Conservation (phyloP, 2,113 vertebrate species). For the Apteryx mantelli region DNA sequence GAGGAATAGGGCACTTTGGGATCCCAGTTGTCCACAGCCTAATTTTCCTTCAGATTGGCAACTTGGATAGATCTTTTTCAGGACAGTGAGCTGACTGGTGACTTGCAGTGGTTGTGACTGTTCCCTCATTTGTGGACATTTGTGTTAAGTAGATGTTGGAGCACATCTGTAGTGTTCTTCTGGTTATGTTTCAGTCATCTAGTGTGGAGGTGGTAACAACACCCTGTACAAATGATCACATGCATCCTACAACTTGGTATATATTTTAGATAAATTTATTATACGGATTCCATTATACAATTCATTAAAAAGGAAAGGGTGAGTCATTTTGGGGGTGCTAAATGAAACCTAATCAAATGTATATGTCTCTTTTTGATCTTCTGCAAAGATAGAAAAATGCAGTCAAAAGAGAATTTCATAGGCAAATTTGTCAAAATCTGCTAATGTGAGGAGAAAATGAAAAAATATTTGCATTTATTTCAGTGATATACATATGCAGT, state of each 20-base stretch:
- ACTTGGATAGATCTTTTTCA: not conserved
- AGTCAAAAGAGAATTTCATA: not conserved
- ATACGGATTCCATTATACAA: not conserved
- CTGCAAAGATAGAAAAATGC: not conserved
- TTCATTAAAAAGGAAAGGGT: not conserved
- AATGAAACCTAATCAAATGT: not conserved
- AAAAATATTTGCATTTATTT: not conserved
- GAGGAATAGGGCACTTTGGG: not conserved
- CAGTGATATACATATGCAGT: accelerated
- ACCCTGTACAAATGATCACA: not conserved
- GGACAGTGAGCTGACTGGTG: not conserved
- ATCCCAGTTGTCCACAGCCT: not conserved
- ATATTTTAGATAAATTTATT: not conserved
- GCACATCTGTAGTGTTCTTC: not conserved
- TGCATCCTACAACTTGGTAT: not conserved
- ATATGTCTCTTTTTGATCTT: not conserved
- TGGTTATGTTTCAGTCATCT: not conserved
- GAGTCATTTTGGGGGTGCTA: not conserved
- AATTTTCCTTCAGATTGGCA: not conserved
- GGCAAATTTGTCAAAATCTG: not conserved
- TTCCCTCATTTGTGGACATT: not conserved
- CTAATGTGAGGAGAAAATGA: not conserved
- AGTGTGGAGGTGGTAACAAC: not conserved
- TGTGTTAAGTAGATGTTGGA: not conserved
- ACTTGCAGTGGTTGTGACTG: not conserved